Evolutionary conservation across 2,888 invertebrate species (phyloP), one percentile per base, ranked within the genome.

Genomic region (Drosophila putrida): DNA sequence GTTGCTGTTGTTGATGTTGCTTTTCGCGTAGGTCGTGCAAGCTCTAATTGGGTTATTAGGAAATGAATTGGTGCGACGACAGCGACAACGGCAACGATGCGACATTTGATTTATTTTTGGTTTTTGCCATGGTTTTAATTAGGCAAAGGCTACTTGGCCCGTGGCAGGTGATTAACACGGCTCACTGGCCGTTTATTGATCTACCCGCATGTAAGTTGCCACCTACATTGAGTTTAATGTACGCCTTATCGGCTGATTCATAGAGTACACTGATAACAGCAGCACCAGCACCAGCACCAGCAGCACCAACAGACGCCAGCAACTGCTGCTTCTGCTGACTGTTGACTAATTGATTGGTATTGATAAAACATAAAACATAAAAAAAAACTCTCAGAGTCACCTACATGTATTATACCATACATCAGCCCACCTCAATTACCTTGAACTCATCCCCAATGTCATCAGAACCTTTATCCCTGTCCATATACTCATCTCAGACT

Each of bases 1-100:
- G 15, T 39, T 51, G 13, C 10, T 13, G 11, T 28, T 51, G 38
- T 53, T n/a, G 35, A n/a, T 57, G 49, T 35, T 46, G 46, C 13
- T 39, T 61, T 71, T 75, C 38, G 68, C 68, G 78, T 73, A 61
- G 73, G 75, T 54, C 65, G 74, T 46, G 44, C 4, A 20, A 53
- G 57, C 73, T 68, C 83, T 88, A 88, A 88, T 85, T 85, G 86
- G 86, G 78, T 85, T 85, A 85, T 82, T 84, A 87, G 82, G 73
- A 82, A 87, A 83, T 76, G 70, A 83, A 76, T 86, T 69, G 75
- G 60, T 55, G 62, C 64, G 50, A 71, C 61, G 66, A 63, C 20
- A 20, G 3, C 20, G 20, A 20, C 20, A 20, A 20, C 20, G 3
- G 20, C 20, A 3, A 20, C 51, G 65, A 63, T 68, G 71, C 66